Conservation (phyloP, 1,140 invertebrate species). For the Atta texana region DNA sequence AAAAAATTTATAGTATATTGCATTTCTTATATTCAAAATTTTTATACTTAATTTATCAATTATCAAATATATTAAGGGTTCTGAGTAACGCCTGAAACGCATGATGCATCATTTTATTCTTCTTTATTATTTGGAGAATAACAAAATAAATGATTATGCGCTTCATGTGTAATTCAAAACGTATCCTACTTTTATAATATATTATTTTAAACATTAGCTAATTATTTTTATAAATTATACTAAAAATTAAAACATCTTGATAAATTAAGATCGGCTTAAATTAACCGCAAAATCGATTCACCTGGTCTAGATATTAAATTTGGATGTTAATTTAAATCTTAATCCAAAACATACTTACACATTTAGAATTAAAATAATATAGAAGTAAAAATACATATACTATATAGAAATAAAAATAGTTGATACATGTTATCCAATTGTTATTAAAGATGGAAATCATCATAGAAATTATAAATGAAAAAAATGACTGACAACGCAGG, state of each 20-base stretch:
- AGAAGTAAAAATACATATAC: too few species aligned
- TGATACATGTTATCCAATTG: not conserved
- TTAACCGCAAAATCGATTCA: conserved; percentile 6
- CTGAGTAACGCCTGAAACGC: too few species aligned
- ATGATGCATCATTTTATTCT: too few species aligned
- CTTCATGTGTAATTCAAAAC: too few species aligned
- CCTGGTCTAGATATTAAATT: not conserved
- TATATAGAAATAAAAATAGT: too few species aligned
- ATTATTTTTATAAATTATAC: not conserved
- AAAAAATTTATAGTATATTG: not conserved
- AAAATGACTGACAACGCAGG: conserved; percentile 1
- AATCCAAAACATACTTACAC: not conserved
- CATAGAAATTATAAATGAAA: conserved; percentile 4
- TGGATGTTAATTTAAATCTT: not conserved
- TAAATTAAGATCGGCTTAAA: conserved; percentile 12
- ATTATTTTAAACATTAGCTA: not conserved
- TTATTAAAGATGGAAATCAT: not conserved
- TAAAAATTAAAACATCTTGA: not conserved
- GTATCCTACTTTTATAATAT: not conserved
- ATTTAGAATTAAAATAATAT: not conserved
- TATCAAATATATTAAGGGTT: not conserved
- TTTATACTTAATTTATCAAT: not conserved
- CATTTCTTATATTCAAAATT: not conserved
- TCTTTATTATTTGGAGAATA: too few species aligned
- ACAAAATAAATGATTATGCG: too few species aligned